These are phyloP conservation scores for Dinocampus coccinellae DNA, from an alignment of 2,888 invertebrate species.

Conservation along the genomic window DNA sequence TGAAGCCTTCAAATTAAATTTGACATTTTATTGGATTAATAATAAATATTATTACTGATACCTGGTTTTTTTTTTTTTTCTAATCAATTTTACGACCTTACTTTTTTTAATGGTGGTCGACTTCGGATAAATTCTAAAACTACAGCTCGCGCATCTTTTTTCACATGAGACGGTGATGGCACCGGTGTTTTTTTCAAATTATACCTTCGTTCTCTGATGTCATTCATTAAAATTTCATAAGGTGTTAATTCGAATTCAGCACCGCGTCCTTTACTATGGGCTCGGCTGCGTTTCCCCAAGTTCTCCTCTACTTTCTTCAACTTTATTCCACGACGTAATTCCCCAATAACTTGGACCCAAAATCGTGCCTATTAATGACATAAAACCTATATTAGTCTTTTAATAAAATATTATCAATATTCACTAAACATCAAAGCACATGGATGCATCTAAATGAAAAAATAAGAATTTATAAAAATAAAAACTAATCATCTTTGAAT, in stretches of 20 bases:
- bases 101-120: constrained; percentile 92
- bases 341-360: constrained; percentile 95
- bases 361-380: constrained; percentile 82
- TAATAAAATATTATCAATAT: background rate
- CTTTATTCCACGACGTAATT: constrained; percentile 91
- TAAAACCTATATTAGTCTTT: background rate
- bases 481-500: background rate
- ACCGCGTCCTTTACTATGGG: constrained; percentile 72
- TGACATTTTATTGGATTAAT: background rate
- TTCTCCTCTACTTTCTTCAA: constrained; percentile 81
- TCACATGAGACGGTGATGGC: constrained; percentile 74
- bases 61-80: background rate
- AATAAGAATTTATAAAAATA: background rate
- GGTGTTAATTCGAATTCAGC: constrained; percentile 95
- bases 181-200: constrained; percentile 88
- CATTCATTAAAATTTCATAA: constrained; percentile 96
- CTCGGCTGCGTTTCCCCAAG: constrained; percentile 52
- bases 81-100: constrained; percentile 61
- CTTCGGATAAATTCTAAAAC: constrained; percentile 97
- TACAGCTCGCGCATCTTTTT: constrained; percentile 95
- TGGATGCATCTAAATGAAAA: constrained; percentile 14
- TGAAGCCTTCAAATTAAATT: constrained; percentile 75
- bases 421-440: constrained; percentile 4
- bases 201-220: constrained; percentile 91
- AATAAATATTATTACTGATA: background rate